These are phyloP conservation scores for Caenorhabditis remanei DNA, from an alignment of 1,140 invertebrate genomes.

Conservation along the genomic window DNA sequence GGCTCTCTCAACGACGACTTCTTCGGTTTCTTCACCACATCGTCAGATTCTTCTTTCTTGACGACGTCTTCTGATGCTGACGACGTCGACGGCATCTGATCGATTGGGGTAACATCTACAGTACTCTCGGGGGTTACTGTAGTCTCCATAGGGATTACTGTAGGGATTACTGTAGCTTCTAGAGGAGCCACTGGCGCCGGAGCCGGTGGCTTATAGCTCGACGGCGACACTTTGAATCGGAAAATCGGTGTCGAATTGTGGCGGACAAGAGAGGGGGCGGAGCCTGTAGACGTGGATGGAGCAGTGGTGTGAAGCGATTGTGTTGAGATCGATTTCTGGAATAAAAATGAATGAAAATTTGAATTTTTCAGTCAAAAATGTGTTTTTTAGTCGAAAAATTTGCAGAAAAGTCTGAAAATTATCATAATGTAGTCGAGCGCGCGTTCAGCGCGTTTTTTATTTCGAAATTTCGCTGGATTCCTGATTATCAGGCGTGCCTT, in stretches of 20 bases:
- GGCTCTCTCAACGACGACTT: neutral
- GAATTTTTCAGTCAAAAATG: too few relatives aligned
- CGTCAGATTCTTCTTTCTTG: too few relatives aligned
- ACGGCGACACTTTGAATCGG: constrained; percentile 44
- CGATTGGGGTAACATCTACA: too few relatives aligned
- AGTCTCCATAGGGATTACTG: neutral
- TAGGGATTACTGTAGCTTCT: neutral
- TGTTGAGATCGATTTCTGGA: constrained; percentile 11
- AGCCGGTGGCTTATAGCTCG: neutral
- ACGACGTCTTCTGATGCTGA: neutral
- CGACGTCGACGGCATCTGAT: too few relatives aligned
- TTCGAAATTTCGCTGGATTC: too few relatives aligned
- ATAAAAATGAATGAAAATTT: too few relatives aligned
- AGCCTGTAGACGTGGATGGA: neutral
- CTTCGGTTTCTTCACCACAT: neutral
- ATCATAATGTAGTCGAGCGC: too few relatives aligned
- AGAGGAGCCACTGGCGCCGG: neutral
- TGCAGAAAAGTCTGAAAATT: too few relatives aligned
- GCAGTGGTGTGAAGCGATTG: neutral
- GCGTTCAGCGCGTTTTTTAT: too few relatives aligned
- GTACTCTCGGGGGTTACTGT: neutral
- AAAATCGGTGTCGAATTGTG: neutral
- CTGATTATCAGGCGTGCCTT: too few relatives aligned
- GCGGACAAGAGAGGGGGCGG: neutral
- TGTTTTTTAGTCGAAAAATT: too few relatives aligned